These are phyloP conservation scores for Drosophila testacea DNA, from an alignment of 2,888 invertebrate species.

Conservation along the genomic window DNA sequence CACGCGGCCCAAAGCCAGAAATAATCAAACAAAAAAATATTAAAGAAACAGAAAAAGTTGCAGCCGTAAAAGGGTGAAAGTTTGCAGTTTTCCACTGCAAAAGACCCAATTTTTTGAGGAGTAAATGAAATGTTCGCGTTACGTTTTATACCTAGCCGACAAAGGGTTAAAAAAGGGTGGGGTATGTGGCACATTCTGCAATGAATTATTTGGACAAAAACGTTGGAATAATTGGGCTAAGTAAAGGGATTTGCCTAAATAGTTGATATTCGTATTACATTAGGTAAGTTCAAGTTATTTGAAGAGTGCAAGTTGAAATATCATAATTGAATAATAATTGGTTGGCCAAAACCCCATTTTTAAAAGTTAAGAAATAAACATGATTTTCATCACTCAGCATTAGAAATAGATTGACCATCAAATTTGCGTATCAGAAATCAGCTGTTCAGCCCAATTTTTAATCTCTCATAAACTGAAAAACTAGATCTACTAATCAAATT, in stretches of 20 bases:
- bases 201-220: constrained; percentile 51
- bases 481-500: no score
- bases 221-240: constrained; percentile 18
- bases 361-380: no score
- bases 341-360: no score
- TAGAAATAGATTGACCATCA: no score
- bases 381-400: no score
- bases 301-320: neutral
- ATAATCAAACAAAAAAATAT: constrained; percentile 11
- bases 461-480: no score
- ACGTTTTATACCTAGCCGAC: constrained; percentile 65
- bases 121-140: constrained; percentile 63
- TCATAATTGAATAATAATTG: neutral
- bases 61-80: constrained; percentile 65
- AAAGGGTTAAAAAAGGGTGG: constrained; percentile 22
- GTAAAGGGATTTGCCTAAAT: neutral
- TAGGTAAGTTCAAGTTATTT: no score
- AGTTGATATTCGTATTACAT: neutral
- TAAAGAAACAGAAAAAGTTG: constrained; percentile 54
- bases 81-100: constrained; percentile 48
- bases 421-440: no score
- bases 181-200: constrained; percentile 15
- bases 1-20: constrained; percentile 31
- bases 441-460: no score
- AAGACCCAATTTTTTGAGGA: constrained; percentile 46